These are phyloP conservation scores for Cepphus grylle DNA, from an alignment of 2,113 vertebrate genomes.

Conservation along the genomic window DNA sequence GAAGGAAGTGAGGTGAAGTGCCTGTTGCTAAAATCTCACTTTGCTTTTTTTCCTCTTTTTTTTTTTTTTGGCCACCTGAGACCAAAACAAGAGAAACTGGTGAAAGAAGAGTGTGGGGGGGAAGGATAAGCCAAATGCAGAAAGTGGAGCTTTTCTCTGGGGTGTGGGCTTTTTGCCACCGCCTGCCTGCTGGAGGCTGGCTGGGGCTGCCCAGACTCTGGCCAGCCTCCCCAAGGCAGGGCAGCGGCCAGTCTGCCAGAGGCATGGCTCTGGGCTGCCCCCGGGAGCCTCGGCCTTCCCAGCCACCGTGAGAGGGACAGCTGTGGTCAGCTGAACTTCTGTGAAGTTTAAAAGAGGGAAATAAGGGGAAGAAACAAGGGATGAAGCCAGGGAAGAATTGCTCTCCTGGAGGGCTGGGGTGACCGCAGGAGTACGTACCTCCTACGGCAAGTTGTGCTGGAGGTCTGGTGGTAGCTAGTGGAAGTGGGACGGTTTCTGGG, in stretches of 20 bases:
- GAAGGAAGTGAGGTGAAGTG: not conserved
- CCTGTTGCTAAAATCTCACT: not conserved
- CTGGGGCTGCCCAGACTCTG: not conserved
- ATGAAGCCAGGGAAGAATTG: not conserved
- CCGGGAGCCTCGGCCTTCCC: not conserved
- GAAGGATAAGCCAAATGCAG: not conserved
- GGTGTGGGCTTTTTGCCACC: fast-evolving
- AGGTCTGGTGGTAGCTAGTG: not conserved
- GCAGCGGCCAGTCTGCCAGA: not conserved
- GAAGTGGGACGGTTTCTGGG: not conserved
- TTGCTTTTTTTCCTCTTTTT: not conserved
- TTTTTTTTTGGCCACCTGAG: too few relatives aligned
- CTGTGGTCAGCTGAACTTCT: not conserved
- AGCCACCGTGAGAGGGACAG: not conserved
- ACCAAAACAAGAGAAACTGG: not conserved
- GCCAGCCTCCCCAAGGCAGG: not conserved
- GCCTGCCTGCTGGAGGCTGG: too few relatives aligned
- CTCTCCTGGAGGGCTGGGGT: not conserved
- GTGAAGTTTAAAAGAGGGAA: not conserved
- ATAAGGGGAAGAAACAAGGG: not conserved
- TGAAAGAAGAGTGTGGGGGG: not conserved
- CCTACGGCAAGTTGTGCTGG: not conserved
- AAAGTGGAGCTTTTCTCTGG: not conserved
- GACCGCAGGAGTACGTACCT: fast-evolving
- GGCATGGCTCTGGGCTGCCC: not conserved